phyloP scores from a whole-genome alignment of 1,140 invertebrate genomes.

The Lucilia sericata region DNA sequence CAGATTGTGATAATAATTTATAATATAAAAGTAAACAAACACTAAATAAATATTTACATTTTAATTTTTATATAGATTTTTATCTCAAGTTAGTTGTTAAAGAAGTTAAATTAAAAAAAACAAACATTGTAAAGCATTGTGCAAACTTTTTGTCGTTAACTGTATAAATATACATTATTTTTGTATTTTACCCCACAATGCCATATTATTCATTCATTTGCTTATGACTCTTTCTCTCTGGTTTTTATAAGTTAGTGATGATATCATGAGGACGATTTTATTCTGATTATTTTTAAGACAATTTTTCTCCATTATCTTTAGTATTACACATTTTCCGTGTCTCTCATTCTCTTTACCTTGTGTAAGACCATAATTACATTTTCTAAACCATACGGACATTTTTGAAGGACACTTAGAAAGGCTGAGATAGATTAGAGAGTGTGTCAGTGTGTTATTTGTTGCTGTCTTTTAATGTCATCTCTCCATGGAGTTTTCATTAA shows the following conservation, averaged over 20 bases:
- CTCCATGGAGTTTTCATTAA: not conserved
- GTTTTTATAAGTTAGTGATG: not conserved
- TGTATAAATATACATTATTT: not conserved
- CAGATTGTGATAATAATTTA: too few relatives aligned
- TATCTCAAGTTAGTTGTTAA: too few relatives aligned
- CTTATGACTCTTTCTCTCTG: not conserved
- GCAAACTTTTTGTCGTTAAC: not conserved
- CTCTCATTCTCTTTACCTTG: not conserved
- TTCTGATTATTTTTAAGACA: slow-evolving; percentile 1
- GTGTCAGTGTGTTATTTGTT: not conserved
- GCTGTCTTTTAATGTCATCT: not conserved
- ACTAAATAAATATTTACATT: too few relatives aligned
- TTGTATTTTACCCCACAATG: not conserved
- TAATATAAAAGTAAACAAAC: too few relatives aligned
- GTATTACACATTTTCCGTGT: not conserved
- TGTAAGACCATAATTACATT: not conserved
- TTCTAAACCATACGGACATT: slow-evolving; percentile 15
- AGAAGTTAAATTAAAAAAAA: too few relatives aligned
- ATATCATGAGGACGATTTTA: not conserved
- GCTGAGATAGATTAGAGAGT: not conserved
- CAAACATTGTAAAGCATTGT: not conserved
- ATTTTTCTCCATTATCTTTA: not conserved
- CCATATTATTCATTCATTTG: not conserved
- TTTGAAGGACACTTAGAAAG: not conserved
- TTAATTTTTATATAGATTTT: too few relatives aligned